Conservation (phyloP, 2,797 vertebrate species). For the Melanogrammus aeglefinus region DNA sequence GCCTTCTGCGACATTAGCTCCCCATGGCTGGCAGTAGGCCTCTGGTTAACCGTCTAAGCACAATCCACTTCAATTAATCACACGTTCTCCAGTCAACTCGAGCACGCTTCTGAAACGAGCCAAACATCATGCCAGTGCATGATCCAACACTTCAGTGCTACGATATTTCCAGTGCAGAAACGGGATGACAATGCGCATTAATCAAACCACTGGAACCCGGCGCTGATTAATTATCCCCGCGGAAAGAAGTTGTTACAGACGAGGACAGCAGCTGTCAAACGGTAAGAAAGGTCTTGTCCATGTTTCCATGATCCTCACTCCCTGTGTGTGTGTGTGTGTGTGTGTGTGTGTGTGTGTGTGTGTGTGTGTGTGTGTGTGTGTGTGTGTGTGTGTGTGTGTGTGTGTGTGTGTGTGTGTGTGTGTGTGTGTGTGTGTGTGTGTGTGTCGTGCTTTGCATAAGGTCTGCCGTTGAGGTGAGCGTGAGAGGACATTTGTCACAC, state of each 20-base stretch:
- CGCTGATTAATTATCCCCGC: conserved; percentile 74
- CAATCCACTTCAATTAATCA: not conserved
- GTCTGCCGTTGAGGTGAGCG: conserved; percentile 64
- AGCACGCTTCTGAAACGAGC: not conserved
- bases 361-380: too few relatives aligned
- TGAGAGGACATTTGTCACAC: conserved; percentile 50
- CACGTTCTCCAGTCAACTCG: not conserved
- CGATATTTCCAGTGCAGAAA: conserved; percentile 40
- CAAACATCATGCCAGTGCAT: not conserved
- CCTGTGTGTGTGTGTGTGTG: conserved; percentile 14
- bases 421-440: not conserved
- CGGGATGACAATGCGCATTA: conserved; percentile 70
- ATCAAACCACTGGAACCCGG: conserved; percentile 65
- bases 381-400: too few relatives aligned
- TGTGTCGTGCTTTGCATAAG: conserved; percentile 60
- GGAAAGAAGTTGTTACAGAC: conserved; percentile 75
- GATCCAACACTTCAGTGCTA: not conserved
- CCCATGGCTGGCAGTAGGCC: not conserved
- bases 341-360: too few relatives aligned
- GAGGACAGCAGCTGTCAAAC: conserved; percentile 71
- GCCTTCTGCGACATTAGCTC: not conserved
- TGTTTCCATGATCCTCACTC: too few relatives aligned
- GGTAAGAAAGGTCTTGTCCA: conserved; percentile 49
- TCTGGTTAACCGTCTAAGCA: not conserved
- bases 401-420: too few relatives aligned